A percentile compares a stretch with the other conserved stretches of the same genome.
Evolutionary conservation across 2,797 vertebrate genomes (phyloP).

Genomic region (Epinephelus awoara): DNA sequence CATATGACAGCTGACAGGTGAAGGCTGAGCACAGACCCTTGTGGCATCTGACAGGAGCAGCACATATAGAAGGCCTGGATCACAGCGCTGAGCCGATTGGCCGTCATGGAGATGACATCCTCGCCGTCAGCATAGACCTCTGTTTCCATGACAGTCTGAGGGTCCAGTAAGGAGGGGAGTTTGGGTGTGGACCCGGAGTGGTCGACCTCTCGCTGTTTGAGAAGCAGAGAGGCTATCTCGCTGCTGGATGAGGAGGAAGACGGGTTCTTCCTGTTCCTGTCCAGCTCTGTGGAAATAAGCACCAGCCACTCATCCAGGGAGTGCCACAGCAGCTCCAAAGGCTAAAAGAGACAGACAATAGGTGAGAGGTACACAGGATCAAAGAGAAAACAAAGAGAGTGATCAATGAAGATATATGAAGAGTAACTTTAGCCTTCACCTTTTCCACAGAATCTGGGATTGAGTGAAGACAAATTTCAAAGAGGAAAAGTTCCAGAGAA

Average conservation of each 20-base stretch:
- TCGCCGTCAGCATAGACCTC: conserved; percentile 91
- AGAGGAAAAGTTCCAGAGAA: no score
- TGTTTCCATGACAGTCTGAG: conserved; percentile 82
- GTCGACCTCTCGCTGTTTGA: conserved; percentile 90
- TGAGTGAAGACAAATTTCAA: background rate
- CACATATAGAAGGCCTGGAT: conserved; percentile 99
- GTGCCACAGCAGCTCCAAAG: conserved; percentile 97
- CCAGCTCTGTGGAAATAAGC: conserved; percentile 95
- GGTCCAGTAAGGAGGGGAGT: conserved; percentile 76
- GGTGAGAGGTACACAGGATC: background rate
- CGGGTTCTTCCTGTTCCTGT: conserved; percentile 89
- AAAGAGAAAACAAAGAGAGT: conserved; percentile 7
- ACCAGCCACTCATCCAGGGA: conserved; percentile 98
- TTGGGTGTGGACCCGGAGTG: conserved; percentile 59
- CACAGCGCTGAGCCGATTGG: conserved; percentile 96
- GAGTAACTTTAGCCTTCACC: conserved; percentile 3
- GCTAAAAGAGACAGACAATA: conserved; percentile 80
- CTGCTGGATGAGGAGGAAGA: conserved; percentile 79
- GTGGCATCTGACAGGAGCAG: conserved; percentile 99
- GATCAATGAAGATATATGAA: conserved; percentile 2
- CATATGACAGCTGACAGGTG: background rate
- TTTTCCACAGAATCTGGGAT: conserved; percentile 5
- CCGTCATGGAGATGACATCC: conserved; percentile 98
- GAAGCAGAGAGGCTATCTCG: conserved; percentile 94
- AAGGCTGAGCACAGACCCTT: conserved; percentile 81